Base-by-base conservation (phyloP, 2,888 invertebrate species). In the Lepidochrysops patricia region DNA sequence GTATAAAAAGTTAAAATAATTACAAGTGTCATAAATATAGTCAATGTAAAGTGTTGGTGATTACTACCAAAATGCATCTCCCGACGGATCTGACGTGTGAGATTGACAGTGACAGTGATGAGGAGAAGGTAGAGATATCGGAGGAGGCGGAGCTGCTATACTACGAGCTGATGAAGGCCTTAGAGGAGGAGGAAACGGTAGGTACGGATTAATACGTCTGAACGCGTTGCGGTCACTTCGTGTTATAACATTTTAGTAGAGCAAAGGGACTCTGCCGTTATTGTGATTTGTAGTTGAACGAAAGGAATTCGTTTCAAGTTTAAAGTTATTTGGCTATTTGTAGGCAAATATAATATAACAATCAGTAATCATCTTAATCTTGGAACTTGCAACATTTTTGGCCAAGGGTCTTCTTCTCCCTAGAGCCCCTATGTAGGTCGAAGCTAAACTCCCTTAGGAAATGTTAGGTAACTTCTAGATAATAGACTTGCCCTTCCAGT, bases 131-230 rank as follows among this genome's bases (percentile, higher is more conserved):
- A 25, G 82, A 88, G 71, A 83, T 87, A 52, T 88, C 90, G 0
- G 82, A 86, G 67, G 90, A 90, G 67, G 90, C 90, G 3, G 88
- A 89, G 71, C 81, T 89, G 83, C 77, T 90, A 60, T 90, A 90
- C 64, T 89, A 89, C 65, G 90, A 90, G 72, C 82, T 90, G 60
- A 89, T 90, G 67, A 77, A 74, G 52, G 86, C 87, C 1, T 66
- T 90, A 61, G 90, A 90, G 61, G 89, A 90, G 63, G 90, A 90
- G 63, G 90, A 90, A 76, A 74, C 74, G 89, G 90, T 90, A 75
- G 79, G 82, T 65, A 56, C 25, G 58, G 52, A 27, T 49, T 34
- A 34, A 34, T 12, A 34, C n/a, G n/a, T n/a, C n/a, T n/a, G n/a
- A 34, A 4, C 34, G 7, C 7, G 34, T 34, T 34, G 7, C 34